A percentile compares a stretch with the other conserved stretches of the same genome.
Evolutionary conservation across 2,888 invertebrate species (phyloP).

Genomic region (Alsophila aescularia): DNA sequence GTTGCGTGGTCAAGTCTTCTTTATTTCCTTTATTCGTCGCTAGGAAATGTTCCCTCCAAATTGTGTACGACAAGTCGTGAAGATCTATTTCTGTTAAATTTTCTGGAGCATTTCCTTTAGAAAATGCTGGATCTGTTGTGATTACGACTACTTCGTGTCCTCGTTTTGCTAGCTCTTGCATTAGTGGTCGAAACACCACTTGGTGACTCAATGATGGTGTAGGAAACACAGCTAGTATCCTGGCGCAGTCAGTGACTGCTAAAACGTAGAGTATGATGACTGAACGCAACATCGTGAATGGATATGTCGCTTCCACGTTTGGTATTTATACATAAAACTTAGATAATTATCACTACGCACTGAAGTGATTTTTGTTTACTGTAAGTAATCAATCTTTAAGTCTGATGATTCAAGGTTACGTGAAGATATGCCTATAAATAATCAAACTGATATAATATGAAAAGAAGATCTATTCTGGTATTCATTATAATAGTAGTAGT

Average conservation of each 20-base stretch:
- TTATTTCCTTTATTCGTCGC: not conserved
- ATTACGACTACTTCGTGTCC: conserved; percentile 60
- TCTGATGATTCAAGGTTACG: no score
- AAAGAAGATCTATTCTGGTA: no score
- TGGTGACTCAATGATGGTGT: conserved; percentile 42
- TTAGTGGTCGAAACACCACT: conserved; percentile 63
- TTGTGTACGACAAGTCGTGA: conserved; percentile 45
- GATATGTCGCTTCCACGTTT: not conserved
- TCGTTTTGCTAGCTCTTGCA: conserved; percentile 52
- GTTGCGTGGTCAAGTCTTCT: not conserved
- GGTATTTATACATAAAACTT: no score
- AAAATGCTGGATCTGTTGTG: conserved; percentile 57
- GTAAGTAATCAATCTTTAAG: no score
- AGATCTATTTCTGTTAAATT: conserved; percentile 63
- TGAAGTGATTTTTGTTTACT: no score
- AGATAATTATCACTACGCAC: no score
- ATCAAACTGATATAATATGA: no score
- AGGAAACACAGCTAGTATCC: conserved; percentile 10
- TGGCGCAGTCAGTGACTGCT: not conserved
- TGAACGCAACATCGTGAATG: not conserved
- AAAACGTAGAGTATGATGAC: not conserved
- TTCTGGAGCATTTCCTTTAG: conserved; percentile 28
- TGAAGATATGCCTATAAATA: no score
- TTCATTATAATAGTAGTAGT: no score
- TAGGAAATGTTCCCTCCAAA: conserved; percentile 31